Conservation (phyloP, 2,797 vertebrate genomes). For the Clangula hyemalis region DNA sequence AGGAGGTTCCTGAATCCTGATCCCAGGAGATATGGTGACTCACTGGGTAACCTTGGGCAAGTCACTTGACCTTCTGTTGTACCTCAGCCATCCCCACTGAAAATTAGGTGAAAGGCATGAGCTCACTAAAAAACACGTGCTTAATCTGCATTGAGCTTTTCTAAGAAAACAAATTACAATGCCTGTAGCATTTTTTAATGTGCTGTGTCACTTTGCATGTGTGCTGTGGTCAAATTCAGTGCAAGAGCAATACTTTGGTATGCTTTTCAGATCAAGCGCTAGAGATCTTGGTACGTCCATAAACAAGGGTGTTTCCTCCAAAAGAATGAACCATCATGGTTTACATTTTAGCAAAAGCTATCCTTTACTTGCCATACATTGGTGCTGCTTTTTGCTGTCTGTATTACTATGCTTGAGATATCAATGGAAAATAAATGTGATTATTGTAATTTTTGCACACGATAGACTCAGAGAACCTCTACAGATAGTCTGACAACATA, state of each 20-base stretch:
- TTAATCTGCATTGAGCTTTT: constrained; percentile 26
- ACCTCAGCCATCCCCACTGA: constrained; percentile 59
- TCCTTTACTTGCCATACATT: not conserved
- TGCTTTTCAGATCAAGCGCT: constrained; percentile 26
- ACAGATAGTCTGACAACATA: not conserved
- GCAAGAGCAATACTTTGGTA: constrained; percentile 30
- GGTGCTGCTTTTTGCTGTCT: not conserved
- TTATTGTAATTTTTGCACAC: not conserved
- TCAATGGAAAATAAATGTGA: not conserved
- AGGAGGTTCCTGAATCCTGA: constrained; percentile 31
- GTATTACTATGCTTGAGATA: not conserved
- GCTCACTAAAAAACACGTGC: constrained; percentile 61
- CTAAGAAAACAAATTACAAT: constrained; percentile 67
- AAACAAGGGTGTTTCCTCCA: not conserved
- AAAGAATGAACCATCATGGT: not conserved
- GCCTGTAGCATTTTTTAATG: constrained; percentile 47
- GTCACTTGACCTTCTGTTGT: constrained; percentile 53
- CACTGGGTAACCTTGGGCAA: constrained; percentile 42
- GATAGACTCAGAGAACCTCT: not conserved
- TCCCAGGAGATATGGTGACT: constrained; percentile 39
- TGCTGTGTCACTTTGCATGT: constrained; percentile 41
- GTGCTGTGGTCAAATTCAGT: constrained; percentile 30
- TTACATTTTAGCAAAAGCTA: not conserved
- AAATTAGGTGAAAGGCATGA: constrained; percentile 71
- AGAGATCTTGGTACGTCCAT: not conserved